Percentiles rank a stretch among this genome's conserved stretches.
Evolutionary conservation across 2,888 invertebrate genomes (phyloP).

Genomic region (Hirudinaria manillensis): DNA sequence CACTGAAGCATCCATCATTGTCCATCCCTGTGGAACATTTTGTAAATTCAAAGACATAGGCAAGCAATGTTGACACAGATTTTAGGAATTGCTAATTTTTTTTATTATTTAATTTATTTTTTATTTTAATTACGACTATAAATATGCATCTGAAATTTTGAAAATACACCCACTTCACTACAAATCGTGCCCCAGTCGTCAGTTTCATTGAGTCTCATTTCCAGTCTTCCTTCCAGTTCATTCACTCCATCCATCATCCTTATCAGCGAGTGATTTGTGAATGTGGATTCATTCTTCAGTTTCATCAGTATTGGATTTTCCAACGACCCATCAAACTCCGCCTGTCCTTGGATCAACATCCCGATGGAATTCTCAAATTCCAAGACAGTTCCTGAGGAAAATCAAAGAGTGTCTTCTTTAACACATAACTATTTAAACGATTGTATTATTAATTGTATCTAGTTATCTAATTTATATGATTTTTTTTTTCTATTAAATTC

Average conservation of each 20-base stretch:
- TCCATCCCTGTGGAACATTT: slow-evolving; percentile 71
- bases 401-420: slow-evolving; percentile 43
- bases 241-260: slow-evolving; percentile 74
- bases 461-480: background rate
- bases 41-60: background rate
- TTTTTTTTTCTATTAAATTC: too few relatives aligned
- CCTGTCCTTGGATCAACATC: slow-evolving; percentile 71
- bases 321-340: slow-evolving; percentile 29
- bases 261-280: slow-evolving; percentile 61
- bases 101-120: background rate
- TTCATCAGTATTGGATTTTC: slow-evolving; percentile 35
- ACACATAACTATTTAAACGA: background rate
- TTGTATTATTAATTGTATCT: too few relatives aligned
- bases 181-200: slow-evolving; percentile 95
- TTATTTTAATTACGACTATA: too few relatives aligned
- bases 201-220: slow-evolving; percentile 71
- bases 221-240: slow-evolving; percentile 72
- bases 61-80: background rate
- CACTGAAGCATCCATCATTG: slow-evolving; percentile 78
- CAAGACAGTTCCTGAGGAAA: slow-evolving; percentile 72
- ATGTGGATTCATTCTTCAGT: slow-evolving; percentile 43
- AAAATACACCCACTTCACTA: slow-evolving; percentile 60
- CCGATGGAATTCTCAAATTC: slow-evolving; percentile 76
- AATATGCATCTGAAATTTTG: too few relatives aligned
- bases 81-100: background rate